Evolutionary conservation across 2,888 invertebrate genomes (phyloP).

Genomic region (Heliconius ismenius): DNA sequence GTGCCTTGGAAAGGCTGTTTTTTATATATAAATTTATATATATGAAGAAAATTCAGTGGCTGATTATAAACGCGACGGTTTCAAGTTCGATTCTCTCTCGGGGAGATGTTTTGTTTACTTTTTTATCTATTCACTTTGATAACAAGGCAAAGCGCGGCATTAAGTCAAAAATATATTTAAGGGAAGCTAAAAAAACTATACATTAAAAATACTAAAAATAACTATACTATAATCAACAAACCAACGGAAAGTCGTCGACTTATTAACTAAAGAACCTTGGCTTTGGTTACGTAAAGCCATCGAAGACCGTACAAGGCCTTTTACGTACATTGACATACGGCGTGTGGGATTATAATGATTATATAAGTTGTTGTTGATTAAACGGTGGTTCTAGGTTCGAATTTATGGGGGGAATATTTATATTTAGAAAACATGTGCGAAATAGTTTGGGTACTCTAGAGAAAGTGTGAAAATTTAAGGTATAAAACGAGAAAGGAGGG

Average conservation of each 20-base stretch:
- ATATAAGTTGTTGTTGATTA: neutral
- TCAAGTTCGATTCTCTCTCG: neutral
- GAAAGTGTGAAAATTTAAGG: neutral
- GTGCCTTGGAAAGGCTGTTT: conserved; percentile 15
- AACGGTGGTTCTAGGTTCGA: neutral
- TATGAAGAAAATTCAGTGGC: neutral
- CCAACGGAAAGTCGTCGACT: conserved; percentile 1
- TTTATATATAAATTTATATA: neutral
- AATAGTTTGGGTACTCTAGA: neutral
- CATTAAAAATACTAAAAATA: too few relatives aligned
- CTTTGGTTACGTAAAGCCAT: conserved; percentile 29
- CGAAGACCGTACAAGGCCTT: conserved; percentile 18
- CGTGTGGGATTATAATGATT: neutral
- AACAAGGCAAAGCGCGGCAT: neutral
- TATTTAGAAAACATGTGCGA: neutral
- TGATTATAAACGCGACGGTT: neutral
- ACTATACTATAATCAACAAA: too few relatives aligned
- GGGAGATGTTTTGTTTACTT: neutral
- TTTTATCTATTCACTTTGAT: neutral
- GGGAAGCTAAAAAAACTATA: too few relatives aligned
- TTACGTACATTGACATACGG: conserved; percentile 26
- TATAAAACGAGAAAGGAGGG: neutral
- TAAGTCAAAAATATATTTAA: neutral
- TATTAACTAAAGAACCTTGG: conserved; percentile 22
- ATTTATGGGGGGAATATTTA: neutral